Evolutionary conservation across 2,113 vertebrate species (phyloP).

Genomic region (Kryptolebias marmoratus): DNA sequence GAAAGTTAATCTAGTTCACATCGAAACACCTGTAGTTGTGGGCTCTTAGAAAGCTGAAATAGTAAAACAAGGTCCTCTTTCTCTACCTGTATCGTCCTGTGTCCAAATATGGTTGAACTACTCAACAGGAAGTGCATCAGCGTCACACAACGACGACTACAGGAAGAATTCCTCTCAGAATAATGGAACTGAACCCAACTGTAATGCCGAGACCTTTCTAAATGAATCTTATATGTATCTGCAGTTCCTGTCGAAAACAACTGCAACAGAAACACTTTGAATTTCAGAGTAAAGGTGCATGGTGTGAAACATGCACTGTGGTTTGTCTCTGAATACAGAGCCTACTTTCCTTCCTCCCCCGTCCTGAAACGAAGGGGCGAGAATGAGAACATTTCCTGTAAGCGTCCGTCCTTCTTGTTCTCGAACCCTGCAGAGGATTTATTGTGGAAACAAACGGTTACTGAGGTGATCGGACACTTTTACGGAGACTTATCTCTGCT

Average conservation of each 20-base stretch:
- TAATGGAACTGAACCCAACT: constrained; percentile 1
- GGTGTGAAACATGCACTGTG: too few relatives aligned
- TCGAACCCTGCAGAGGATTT: background rate
- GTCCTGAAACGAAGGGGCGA: background rate
- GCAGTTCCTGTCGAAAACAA: background rate
- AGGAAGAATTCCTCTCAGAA: constrained; percentile 24
- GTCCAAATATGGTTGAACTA: constrained; percentile 52
- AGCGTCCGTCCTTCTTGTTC: background rate
- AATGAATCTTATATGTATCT: background rate
- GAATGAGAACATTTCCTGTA: constrained; percentile 51
- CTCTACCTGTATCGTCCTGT: constrained; percentile 34
- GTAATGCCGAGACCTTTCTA: background rate
- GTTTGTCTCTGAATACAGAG: background rate
- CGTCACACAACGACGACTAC: background rate
- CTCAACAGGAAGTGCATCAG: constrained; percentile 28
- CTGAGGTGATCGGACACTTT: background rate
- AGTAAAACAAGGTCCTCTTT: constrained; percentile 35
- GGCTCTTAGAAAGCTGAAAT: constrained; percentile 19
- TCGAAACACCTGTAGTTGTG: constrained; percentile 6
- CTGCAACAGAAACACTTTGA: background rate
- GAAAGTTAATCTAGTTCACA: constrained; percentile 17
- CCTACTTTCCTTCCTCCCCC: background rate
- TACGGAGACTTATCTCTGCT: background rate
- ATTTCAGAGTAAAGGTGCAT: background rate
- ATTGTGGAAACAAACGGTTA: background rate